Conservation (phyloP, 2,888 invertebrate genomes). For the Cistogaster globosa region DNA sequence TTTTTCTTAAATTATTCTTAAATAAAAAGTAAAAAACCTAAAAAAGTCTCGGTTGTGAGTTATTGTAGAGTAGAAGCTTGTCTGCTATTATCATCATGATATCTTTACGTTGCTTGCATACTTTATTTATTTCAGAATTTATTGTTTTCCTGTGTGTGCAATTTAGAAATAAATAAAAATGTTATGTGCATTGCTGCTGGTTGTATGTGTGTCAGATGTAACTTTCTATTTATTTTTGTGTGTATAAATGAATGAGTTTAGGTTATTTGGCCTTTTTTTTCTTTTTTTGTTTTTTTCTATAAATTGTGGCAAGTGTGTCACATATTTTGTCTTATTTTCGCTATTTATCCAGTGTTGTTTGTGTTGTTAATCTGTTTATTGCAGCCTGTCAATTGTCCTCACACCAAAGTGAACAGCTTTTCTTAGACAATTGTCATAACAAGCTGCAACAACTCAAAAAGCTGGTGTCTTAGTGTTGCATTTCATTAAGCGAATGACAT, state of each 20-base stretch:
- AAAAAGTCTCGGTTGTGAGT: too few species aligned
- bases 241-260: neutral
- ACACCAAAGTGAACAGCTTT: neutral
- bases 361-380: slow-evolving; percentile 9
- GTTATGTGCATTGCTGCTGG: neutral
- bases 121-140: neutral
- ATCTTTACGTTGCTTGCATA: too few species aligned
- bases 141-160: neutral
- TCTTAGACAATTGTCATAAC: neutral
- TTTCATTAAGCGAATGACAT: neutral
- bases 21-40: too few species aligned
- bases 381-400: slow-evolving; percentile 53
- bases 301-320: slow-evolving; percentile 48
- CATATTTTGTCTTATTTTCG: slow-evolving; percentile 59
- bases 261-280: slow-evolving; percentile 3
- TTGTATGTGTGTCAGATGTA: neutral
- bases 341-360: neutral
- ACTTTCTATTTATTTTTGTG: neutral
- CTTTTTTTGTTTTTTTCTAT: slow-evolving; percentile 9
- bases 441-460: too few species aligned
- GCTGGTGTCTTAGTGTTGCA: neutral
- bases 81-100: neutral
- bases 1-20: too few species aligned
- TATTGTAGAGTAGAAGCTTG: neutral
- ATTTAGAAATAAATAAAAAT: slow-evolving; percentile 1